Evolutionary conservation across 2,113 vertebrate genomes (phyloP), one percentile per base, ranked within the genome.

Genomic region (Callocephalon fimbriatum): DNA sequence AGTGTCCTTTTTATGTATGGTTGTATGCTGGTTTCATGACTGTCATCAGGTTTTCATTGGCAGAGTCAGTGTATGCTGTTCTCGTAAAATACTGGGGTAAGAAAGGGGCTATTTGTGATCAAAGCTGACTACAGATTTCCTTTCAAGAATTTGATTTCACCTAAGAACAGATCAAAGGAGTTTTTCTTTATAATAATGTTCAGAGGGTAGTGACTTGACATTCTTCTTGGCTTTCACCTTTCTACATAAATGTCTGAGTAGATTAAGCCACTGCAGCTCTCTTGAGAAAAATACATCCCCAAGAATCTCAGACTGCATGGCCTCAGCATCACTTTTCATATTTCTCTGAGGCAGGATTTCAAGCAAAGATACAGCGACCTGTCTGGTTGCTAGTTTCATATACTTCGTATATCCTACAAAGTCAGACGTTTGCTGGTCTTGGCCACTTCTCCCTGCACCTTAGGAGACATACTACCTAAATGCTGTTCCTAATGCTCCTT

Each of bases 61-160:
- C 20, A n/a, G 54, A 47, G 44, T 65, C 19, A 5, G 21, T 27
- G 29, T 27, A 20, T 75, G 15, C 44, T 59, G 56, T 63, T 38
- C 31, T 78, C 23, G 22, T 70, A 68, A 90, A 83, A 53, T 63
- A 18, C 12, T 42, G 38, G n/a, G 7, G 8, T 77, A 86, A 86
- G 67, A 66, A 73, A n/a, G 25, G 25, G 48, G 8, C 3, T 73
- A 25, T 67, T 66, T 54, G 50, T 74, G 51, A 84, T 84, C 76
- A 87, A 87, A 90, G 32, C 23, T 87, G 65, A 84, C 16, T 12
- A 77, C 29, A 77, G 47, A 63, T 84, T 86, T 93, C 44, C 26
- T 35, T 78, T 74, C 29, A 78, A 77, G 38, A 80, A 71, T 70
- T 77, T 1, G 2, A 71, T 88, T 92, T 86, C 25, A 35, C 31